A percentile compares a stretch with the other conserved stretches of the same genome.
Evolutionary conservation across 35 echinoderm and acorn worm species (phyloP).

Genomic region (Apostichopus parvimensis): DNA sequence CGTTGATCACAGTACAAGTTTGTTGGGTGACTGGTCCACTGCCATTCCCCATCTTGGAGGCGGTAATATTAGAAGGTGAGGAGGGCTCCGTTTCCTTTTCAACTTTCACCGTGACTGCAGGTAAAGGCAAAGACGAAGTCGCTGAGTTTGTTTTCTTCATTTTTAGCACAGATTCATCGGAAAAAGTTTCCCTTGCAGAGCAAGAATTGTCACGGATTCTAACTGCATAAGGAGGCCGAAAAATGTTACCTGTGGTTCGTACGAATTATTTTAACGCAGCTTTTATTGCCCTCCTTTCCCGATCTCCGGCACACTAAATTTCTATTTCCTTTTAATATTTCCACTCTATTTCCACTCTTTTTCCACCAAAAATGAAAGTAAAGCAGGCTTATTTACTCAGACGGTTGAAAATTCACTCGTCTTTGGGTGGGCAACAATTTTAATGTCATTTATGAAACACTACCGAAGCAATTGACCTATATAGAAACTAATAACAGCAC

Average conservation of each 20-base stretch:
- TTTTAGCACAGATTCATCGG: constrained; percentile 32
- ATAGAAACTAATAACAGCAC: neutral
- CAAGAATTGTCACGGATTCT: constrained; percentile 1
- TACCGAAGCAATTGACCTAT: neutral
- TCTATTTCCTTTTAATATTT: neutral
- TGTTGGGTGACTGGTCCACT: constrained; percentile 38
- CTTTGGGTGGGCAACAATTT: no score
- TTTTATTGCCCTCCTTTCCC: neutral
- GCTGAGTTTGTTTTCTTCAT: constrained; percentile 53
- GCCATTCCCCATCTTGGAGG: constrained; percentile 38
- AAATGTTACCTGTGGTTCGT: neutral
- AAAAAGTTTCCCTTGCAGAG: constrained; percentile 47
- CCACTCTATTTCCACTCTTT: neutral
- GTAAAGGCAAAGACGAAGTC: constrained; percentile 22
- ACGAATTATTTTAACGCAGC: neutral
- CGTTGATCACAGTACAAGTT: constrained; percentile 38
- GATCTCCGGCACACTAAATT: neutral
- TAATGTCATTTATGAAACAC: neutral
- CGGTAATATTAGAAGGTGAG: neutral
- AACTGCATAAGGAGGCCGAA: constrained; percentile 12
- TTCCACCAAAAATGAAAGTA: neutral
- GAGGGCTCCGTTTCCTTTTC: constrained; percentile 44
- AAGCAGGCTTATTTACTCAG: neutral
- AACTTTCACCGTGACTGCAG: constrained; percentile 54
- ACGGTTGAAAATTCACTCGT: no score